A percentile compares a stretch with the other conserved stretches of the same genome.
phyloP scores from a whole-genome alignment of 1,140 invertebrate species.

The Solen grandis region DNA sequence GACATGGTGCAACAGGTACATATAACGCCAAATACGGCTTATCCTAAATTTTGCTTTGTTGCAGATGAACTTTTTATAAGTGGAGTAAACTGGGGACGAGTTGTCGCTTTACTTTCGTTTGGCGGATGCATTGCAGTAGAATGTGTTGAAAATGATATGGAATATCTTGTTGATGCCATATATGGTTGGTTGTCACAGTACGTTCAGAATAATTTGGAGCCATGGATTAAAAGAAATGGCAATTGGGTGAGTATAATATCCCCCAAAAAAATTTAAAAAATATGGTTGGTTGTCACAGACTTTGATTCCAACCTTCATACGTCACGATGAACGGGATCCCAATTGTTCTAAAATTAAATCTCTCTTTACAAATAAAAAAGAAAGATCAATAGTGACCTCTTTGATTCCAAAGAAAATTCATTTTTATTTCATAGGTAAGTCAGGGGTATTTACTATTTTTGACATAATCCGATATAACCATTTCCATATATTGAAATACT shows the following conservation, averaged over 20 bases:
- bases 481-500: too few species aligned
- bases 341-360: too few species aligned
- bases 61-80: conserved; percentile 81
- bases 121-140: conserved; percentile 78
- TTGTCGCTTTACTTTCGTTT: conserved; percentile 81
- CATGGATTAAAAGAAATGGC: conserved; percentile 79
- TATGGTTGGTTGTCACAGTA: conserved; percentile 79
- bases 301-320: too few species aligned
- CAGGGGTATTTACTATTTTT: too few species aligned
- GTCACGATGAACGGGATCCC: too few species aligned
- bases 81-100: conserved; percentile 81
- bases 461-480: too few species aligned
- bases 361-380: too few species aligned
- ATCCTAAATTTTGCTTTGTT: conserved; percentile 78
- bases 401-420: too few species aligned
- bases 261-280: too few species aligned
- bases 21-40: conserved; percentile 74
- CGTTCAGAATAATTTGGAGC: conserved; percentile 73
- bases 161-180: conserved; percentile 76
- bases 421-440: too few species aligned
- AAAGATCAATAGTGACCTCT: too few species aligned
- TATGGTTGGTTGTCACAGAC: too few species aligned
- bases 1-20: conserved; percentile 78
- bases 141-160: conserved; percentile 75
- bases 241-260: conserved; percentile 71